A percentile compares a stretch with the other conserved stretches of the same genome.
Conservation (phyloP, 2,797 vertebrate genomes). For the Cryptoprocta ferox region DNA sequence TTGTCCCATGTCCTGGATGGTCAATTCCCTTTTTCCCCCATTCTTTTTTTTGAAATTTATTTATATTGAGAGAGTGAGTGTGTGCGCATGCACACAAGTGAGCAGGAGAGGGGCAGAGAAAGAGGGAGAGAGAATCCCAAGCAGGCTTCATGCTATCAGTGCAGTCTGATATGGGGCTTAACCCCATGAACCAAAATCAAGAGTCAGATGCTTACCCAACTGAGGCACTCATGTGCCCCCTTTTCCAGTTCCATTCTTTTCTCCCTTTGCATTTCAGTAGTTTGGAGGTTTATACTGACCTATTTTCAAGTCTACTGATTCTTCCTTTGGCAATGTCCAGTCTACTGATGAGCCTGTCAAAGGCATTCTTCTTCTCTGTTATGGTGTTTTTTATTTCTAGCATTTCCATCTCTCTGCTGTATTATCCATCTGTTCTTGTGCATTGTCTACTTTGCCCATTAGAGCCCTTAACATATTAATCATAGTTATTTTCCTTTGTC, state of each 20-base stretch:
- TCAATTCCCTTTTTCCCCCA: not conserved
- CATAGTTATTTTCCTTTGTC: not conserved
- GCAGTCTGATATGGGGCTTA: no score
- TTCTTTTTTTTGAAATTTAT: not conserved
- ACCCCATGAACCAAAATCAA: no score
- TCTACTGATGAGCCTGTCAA: not conserved
- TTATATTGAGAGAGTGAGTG: no score
- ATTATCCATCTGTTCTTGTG: not conserved
- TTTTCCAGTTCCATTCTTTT: not conserved
- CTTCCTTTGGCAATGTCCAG: not conserved
- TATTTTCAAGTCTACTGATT: not conserved
- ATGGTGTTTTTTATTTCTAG: not conserved
- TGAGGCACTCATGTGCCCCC: no score
- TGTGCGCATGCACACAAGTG: no score
- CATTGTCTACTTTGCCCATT: not conserved
- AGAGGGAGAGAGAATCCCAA: no score
- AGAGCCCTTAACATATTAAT: conserved; percentile 41
- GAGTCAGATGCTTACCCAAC: no score
- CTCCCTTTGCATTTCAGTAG: not conserved
- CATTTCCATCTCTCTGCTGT: not conserved
- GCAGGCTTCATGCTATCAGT: no score
- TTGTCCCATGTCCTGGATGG: not conserved
- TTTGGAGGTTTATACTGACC: not conserved
- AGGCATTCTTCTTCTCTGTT: not conserved
- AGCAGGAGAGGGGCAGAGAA: no score